These are phyloP conservation scores for Catocala sponsa DNA, from an alignment of 2,888 invertebrate species.

Conservation along the genomic window DNA sequence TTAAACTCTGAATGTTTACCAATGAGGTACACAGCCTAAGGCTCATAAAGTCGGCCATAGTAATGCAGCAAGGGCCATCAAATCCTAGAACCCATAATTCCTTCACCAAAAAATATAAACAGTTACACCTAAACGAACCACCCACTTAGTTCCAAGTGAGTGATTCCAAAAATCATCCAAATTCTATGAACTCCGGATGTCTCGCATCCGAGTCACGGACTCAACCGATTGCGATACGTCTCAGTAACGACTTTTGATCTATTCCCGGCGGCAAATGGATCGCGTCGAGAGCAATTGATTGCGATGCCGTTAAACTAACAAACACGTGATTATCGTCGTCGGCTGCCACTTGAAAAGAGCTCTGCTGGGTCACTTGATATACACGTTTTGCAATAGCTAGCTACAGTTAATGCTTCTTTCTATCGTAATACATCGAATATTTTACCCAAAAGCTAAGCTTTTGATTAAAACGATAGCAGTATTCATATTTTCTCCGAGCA, in stretches of 20 bases:
- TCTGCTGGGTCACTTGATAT: neutral
- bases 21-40: too few species aligned
- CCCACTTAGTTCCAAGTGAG: slow-evolving; percentile 42
- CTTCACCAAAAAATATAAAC: neutral
- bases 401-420: too few species aligned
- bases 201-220: slow-evolving; percentile 66
- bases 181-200: slow-evolving; percentile 71
- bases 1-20: too few species aligned
- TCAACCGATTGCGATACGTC: slow-evolving; percentile 62
- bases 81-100: neutral
- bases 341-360: slow-evolving; percentile 20
- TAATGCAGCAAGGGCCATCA: neutral
- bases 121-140: slow-evolving; percentile 25
- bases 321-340: slow-evolving; percentile 49
- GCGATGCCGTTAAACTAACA: slow-evolving; percentile 55
- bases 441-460: too few species aligned
- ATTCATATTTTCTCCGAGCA: too few species aligned
- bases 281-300: slow-evolving; percentile 69
- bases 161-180: slow-evolving; percentile 27
- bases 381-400: neutral
- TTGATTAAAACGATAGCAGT: too few species aligned
- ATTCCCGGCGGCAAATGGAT: slow-evolving; percentile 75
- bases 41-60: too few species aligned
- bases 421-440: too few species aligned
- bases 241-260: slow-evolving; percentile 77